Percentiles rank a stretch among this genome's conserved stretches.
Conservation (phyloP, 2,888 invertebrate genomes). For the Eumacrocentrus americanus region DNA sequence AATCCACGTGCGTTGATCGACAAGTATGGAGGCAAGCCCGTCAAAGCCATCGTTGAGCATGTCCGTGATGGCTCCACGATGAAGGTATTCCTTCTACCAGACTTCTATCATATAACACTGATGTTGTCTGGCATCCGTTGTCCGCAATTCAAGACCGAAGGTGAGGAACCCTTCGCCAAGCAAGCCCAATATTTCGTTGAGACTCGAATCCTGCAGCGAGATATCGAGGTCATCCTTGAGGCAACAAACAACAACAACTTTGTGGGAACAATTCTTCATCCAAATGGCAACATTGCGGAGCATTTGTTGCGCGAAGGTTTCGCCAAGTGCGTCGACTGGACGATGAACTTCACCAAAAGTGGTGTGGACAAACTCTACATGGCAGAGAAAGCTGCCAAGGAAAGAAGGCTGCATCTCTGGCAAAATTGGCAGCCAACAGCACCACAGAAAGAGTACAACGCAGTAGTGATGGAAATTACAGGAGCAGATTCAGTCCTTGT, state of each 20-base stretch:
- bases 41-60: conserved; percentile 95
- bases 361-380: conserved; percentile 82
- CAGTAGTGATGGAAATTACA: conserved; percentile 86
- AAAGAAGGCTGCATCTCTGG: conserved; percentile 87
- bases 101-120: conserved; percentile 88
- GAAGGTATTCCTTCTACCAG: conserved; percentile 87
- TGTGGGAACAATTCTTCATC: conserved; percentile 92
- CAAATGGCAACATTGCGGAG: conserved; percentile 90
- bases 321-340: conserved; percentile 94
- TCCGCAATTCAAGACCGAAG: conserved; percentile 72
- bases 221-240: conserved; percentile 88
- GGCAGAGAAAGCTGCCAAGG: conserved; percentile 88
- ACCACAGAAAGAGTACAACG: conserved; percentile 78
- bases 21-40: conserved; percentile 81
- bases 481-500: conserved; percentile 94
- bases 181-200: conserved; percentile 96
- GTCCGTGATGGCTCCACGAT: conserved; percentile 97
- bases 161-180: conserved; percentile 77
- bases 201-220: conserved; percentile 85
- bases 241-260: conserved; percentile 92
- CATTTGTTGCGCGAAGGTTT: conserved; percentile 87
- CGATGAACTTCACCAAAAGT: conserved; percentile 79
- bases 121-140: conserved; percentile 95
- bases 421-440: conserved; percentile 83
- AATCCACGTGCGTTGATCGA: conserved; percentile 85